Base-by-base conservation (phyloP, 2,113 vertebrate genomes). In the Coryphaenoides rupestris region DNA sequence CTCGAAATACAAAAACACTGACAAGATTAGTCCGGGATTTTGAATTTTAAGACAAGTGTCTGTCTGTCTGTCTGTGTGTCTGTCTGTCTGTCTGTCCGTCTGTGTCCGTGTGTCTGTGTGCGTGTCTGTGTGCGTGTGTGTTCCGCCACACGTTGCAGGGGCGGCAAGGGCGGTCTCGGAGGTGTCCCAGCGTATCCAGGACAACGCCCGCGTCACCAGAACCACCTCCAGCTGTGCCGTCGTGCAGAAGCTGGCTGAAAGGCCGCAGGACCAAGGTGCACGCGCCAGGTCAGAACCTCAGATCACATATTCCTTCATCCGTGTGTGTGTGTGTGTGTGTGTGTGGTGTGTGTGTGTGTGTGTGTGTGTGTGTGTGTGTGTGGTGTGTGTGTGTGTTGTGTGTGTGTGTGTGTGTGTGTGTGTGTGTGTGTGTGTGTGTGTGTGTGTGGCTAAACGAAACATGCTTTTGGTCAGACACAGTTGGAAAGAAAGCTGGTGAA, bases 261-360 rank as follows among this genome's bases (percentile, higher is more conserved):
- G 94, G 93, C 83, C 89, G 65, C 85, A 92, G 91, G 90, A 93
- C 91, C 77, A 92, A 86, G 77, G 91, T 92, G 89, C 87, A 92
- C 88, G 89, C 93, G 90, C 73, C 92, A 94, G 94, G 94, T 98
- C 88, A 90, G 92, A 86, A 83, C 87, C 85, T 94, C 89, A 94
- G 91, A 93, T 97, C 92, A 91, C 72, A 79, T 89, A 94, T 95
- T 33, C 5, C 10, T 33, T 33, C 3, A 1, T 33, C 28, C 10
- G 28, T 33, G 28, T 28, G 26, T 33, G 28, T 33, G 3, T 33
- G 28, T 33, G 28, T 9, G 28, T 33, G 28, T 33, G 28, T 33
- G 28, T 33, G 5, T 33, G 10, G 10, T 33, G 28, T 3, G 28
- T 33, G 28, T 33, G 28, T 33, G 28, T 33, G 3, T 2, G 1